phyloP scores from a whole-genome alignment of 2,888 invertebrate genomes.

The Desoria tigrina region DNA sequence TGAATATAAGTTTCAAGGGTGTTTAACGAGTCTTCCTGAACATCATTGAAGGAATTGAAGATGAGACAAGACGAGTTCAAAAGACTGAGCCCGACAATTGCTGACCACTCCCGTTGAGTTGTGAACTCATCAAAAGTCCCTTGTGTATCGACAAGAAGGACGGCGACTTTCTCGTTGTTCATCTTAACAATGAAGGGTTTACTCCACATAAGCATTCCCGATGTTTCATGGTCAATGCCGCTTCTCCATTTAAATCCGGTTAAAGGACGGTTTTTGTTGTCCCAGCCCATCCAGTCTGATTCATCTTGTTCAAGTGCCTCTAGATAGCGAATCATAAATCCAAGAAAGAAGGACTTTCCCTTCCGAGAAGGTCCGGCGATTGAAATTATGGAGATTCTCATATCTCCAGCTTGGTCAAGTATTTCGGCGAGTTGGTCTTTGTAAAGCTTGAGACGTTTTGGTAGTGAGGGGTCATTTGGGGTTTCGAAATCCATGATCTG shows the following conservation, averaged over 20 bases:
- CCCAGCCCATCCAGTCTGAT: conserved; percentile 40
- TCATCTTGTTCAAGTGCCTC: conserved; percentile 46
- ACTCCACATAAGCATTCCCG: conserved; percentile 57
- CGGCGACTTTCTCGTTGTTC: conserved; percentile 49
- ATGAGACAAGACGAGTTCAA: conserved; percentile 38
- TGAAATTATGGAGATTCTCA: conserved; percentile 38
- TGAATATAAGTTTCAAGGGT: conserved; percentile 37
- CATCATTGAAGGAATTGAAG: conserved; percentile 33
- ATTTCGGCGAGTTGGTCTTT: conserved; percentile 14
- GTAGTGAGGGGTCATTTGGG: not conserved
- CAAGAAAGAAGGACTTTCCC: conserved; percentile 53
- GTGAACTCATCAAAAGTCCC: conserved; percentile 45
- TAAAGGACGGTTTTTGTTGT: conserved; percentile 12
- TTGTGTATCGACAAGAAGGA: conserved; percentile 48
- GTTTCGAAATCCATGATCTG: conserved; percentile 8
- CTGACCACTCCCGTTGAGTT: conserved; percentile 25
- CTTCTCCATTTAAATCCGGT: conserved; percentile 25
- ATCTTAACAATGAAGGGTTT: conserved; percentile 56
- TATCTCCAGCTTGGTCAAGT: conserved; percentile 17
- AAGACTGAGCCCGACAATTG: conserved; percentile 40
- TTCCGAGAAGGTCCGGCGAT: conserved; percentile 53
- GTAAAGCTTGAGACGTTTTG: conserved; percentile 10
- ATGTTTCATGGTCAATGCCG: conserved; percentile 55
- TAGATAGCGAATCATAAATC: conserved; percentile 50
- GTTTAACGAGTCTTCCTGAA: conserved; percentile 35